These are phyloP conservation scores for Conopomorpha cramerella DNA, from an alignment of 1,140 invertebrate species.

Conservation along the genomic window DNA sequence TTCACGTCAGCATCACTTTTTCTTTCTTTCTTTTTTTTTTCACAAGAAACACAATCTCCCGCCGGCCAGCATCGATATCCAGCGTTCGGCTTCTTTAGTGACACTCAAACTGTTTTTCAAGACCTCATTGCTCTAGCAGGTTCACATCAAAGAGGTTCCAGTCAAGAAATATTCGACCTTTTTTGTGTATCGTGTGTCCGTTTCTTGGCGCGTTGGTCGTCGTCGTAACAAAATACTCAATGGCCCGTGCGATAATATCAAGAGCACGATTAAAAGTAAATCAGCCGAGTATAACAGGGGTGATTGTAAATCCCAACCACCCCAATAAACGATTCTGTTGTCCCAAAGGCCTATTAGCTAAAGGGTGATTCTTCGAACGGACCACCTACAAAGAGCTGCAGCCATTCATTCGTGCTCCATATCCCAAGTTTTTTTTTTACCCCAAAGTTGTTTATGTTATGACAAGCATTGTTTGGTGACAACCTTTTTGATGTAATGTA, in stretches of 20 bases:
- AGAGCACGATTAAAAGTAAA: constrained; percentile 40
- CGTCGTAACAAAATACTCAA: constrained; percentile 36
- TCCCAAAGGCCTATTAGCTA: constrained; percentile 15
- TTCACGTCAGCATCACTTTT: no score
- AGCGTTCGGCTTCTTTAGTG: no score
- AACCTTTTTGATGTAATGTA: no score
- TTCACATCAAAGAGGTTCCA: no score
- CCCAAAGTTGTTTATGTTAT: constrained; percentile 17
- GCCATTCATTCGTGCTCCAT: constrained; percentile 22
- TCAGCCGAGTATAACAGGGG: constrained; percentile 25
- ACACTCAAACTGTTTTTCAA: no score
- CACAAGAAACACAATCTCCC: no score
- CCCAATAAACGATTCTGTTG: constrained; percentile 16
- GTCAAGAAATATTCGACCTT: no score
- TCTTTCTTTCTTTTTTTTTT: no score
- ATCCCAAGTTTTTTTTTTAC: constrained; percentile 15
- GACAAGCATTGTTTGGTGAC: constrained; percentile 8
- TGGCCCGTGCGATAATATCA: constrained; percentile 26
- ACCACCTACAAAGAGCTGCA: constrained; percentile 36
- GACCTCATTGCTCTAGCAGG: no score
- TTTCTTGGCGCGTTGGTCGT: no score
- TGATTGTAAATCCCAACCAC: constrained; percentile 19
- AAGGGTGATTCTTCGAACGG: constrained; percentile 33
- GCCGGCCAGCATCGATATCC: no score
- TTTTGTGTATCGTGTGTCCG: no score